Evolutionary conservation across 2,797 vertebrate species (phyloP), one percentile per base, ranked within the genome.

Genomic region (Rhinoraja longicauda): DNA sequence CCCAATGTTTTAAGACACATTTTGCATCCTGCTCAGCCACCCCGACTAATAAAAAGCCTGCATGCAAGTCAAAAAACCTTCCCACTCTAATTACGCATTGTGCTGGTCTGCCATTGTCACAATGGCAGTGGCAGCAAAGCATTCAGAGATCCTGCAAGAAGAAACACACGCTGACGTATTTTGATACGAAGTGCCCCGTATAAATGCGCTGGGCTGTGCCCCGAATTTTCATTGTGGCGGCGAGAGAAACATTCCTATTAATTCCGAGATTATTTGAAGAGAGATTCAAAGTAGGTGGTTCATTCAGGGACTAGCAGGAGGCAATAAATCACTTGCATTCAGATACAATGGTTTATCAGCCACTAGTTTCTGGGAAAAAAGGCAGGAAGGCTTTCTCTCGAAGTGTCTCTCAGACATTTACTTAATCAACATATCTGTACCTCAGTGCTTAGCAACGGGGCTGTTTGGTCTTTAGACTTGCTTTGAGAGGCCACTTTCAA

Each of bases 401-500:
- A 88, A 62, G 29, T 86, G 57, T 62, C 57, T 86, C 13, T 12
- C 82, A 86, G 84, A 15, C n/a, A 67, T 67, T 88, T 67, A n/a
- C 36, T 88, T 67, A 64, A 88, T 21, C 59, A 36, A 88, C 84
- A 88, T 88, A 88, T 88, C 84, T 88, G 29, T 8, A 36, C 17
- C 17, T 0, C 84, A 88, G n/a, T 21, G 7, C 84, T 36, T 88
- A 88, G 84, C 84, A 88, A 88, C 84, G n/a, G n/a, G n/a, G n/a
- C n/a, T 2, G 84, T 17, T 88, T n/a, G 19, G 19, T 67, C n/a
- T 67, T 88, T 88, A 88, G 84, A 88, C 62, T 88, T 88, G 82
- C 59, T 88, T 67, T 88, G 84, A 88, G 88, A 88, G 84, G 84
- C 59, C 62, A 88, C 84, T 88, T 88, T 88, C 64, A 62, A 62